Base-by-base conservation (phyloP, 2,113 vertebrate genomes). In the Pelecanoides urinatrix region DNA sequence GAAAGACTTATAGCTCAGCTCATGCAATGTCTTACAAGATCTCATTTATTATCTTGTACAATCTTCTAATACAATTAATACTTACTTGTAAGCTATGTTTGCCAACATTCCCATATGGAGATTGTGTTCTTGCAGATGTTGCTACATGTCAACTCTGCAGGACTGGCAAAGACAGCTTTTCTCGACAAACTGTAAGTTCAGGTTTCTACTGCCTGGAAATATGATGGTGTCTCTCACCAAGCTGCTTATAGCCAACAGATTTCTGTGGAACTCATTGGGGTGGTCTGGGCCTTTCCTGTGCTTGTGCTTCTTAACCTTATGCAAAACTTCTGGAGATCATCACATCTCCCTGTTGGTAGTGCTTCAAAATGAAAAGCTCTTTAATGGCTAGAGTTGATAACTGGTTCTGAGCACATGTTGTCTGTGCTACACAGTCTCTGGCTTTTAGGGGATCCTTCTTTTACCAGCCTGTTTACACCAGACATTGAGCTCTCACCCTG, bases 401-500 rank as follows among this genome's bases (percentile, higher is more conserved):
- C 16, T 49, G 30, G 42, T 70, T 87, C 55, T 44, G 70, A 81
- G 62, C 26, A 34, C 5, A 6, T 1, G 34, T 17, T 56, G 13
- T 29, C 34, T 92, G 40, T 66, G 19, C 53, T 62, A 27, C 45
- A 32, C 10, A 42, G n/a, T 26, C 44, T 71, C 55, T 56, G 32
- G 8, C 20, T 52, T 83, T 86, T 36, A 40, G 30, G 42, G 6
- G 18, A 49, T 68, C 9, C 16, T 88, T 22, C 34, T 38, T 63
- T 65, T 53, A 66, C 26, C 29, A 76, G 38, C 49, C 36, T 77
- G 17, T 67, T 78, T 68, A 68, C 10, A 89, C 13, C 18, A 75
- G 44, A 36, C 30, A 56, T 10, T 0, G 0, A 74, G 14, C 49
- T 74, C n/a, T 78, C 2, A 1, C 32, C 25, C 25, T 32, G 36